These are phyloP conservation scores for Galeruca laticollis DNA, from an alignment of 2,888 invertebrate genomes.

Conservation along the genomic window DNA sequence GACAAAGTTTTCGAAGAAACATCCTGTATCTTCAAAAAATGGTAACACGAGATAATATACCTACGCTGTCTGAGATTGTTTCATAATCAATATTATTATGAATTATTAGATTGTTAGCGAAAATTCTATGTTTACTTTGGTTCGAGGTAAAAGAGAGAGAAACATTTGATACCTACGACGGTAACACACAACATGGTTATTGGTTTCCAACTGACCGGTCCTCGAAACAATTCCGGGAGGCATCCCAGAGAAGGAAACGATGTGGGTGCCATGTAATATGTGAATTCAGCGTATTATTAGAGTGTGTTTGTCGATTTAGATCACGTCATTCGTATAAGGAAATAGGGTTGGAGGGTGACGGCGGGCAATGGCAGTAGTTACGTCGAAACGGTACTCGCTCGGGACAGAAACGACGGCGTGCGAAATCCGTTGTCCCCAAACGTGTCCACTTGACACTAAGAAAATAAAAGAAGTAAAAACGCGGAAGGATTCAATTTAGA, in stretches of 20 bases:
- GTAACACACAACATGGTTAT: constrained; percentile 51
- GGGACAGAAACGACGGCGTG: constrained; percentile 44
- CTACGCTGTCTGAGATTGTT: neutral
- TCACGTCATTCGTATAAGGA: constrained; percentile 49
- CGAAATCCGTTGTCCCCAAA: constrained; percentile 50
- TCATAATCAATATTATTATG: neutral
- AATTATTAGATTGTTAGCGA: neutral
- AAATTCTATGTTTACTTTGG: neutral
- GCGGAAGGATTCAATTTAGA: constrained; percentile 20
- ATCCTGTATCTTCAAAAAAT: no score
- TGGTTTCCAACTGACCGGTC: constrained; percentile 61
- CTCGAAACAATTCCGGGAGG: constrained; percentile 12
- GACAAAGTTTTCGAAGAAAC: no score
- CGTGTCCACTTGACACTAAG: constrained; percentile 61
- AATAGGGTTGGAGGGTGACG: constrained; percentile 17
- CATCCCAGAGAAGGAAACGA: constrained; percentile 48
- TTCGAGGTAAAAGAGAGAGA: constrained; percentile 15
- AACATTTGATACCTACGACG: constrained; percentile 44
- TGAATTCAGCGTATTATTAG: constrained; percentile 60
- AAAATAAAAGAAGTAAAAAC: constrained; percentile 39
- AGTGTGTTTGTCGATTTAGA: constrained; percentile 53
- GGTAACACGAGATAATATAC: no score
- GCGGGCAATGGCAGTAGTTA: constrained; percentile 24
- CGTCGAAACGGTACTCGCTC: constrained; percentile 28
- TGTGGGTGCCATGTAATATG: constrained; percentile 55